phyloP scores from a whole-genome alignment of 2,888 invertebrate genomes.

The Stenchaetothrips biformis region DNA sequence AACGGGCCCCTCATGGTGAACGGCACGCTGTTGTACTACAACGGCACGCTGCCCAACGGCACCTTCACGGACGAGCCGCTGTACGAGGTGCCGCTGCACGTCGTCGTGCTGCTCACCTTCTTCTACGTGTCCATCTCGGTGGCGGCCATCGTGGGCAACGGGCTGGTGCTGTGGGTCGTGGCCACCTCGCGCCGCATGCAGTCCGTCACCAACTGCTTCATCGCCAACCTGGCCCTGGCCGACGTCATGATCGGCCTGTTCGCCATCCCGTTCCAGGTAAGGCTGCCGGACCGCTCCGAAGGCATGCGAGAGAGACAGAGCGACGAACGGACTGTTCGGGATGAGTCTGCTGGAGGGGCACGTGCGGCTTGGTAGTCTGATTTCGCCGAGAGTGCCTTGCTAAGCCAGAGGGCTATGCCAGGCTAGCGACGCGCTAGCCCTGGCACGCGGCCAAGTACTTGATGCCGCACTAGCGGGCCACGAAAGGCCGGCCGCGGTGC shows the following conservation, averaged over 20 bases:
- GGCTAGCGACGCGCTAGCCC: too few species aligned
- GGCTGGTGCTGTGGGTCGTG: slow-evolving; percentile 80
- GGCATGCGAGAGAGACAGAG: too few species aligned
- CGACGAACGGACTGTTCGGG: too few species aligned
- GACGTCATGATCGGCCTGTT: slow-evolving; percentile 83
- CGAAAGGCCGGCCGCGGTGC: too few species aligned
- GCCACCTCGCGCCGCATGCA: slow-evolving; percentile 72
- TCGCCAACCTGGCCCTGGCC: slow-evolving; percentile 77
- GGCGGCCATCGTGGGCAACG: slow-evolving; percentile 74
- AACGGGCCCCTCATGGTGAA: background rate
- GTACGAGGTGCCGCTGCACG: slow-evolving; percentile 68
- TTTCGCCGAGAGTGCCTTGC: too few species aligned
- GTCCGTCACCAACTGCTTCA: slow-evolving; percentile 79
- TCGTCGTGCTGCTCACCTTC: slow-evolving; percentile 68
- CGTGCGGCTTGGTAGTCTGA: too few species aligned
- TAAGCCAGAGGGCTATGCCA: too few species aligned
- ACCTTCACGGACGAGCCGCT: slow-evolving; percentile 42
- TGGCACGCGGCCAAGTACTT: too few species aligned
- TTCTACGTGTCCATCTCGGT: slow-evolving; percentile 79
- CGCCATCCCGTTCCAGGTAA: slow-evolving; percentile 73
- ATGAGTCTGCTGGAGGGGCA: too few species aligned
- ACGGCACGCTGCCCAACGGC: background rate
- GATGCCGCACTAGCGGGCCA: too few species aligned
- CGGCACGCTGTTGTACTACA: background rate
- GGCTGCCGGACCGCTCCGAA: too few species aligned